These are phyloP conservation scores for Fragum sueziense DNA, from an alignment of 2,888 invertebrate species.

Conservation along the genomic window DNA sequence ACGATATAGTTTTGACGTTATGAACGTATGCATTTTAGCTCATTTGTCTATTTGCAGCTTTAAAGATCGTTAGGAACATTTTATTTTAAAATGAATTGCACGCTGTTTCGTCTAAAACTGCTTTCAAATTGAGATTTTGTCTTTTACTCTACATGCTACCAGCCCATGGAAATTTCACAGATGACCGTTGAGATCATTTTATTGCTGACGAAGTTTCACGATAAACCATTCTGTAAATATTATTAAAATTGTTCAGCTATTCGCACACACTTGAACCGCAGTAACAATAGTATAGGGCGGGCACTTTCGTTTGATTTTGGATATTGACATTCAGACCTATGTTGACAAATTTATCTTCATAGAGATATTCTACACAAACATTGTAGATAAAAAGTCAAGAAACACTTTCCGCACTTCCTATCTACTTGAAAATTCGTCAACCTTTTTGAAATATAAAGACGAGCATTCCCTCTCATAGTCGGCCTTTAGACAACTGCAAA, in stretches of 20 bases:
- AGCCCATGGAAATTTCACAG: not conserved
- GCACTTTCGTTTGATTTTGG: conserved; percentile 10
- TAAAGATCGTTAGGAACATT: too few species aligned
- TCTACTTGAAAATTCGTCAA: not conserved
- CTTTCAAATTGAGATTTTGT: too few species aligned
- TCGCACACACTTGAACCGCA: not conserved
- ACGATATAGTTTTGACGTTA: too few species aligned
- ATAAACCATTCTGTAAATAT: conserved; percentile 20
- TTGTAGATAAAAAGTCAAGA: not conserved
- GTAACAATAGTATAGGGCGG: conserved; percentile 1
- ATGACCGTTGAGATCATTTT: not conserved
- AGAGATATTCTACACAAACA: conserved; percentile 19
- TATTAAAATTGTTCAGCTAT: conserved; percentile 6
- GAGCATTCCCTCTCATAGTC: too few species aligned
- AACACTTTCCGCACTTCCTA: not conserved
- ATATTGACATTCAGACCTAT: conserved; percentile 10
- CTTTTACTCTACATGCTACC: too few species aligned
- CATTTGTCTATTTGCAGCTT: too few species aligned
- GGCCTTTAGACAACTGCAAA: too few species aligned
- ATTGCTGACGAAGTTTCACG: conserved; percentile 3
- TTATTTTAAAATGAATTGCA: too few species aligned
- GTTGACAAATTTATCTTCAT: conserved; percentile 22
- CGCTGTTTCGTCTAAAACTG: too few species aligned
- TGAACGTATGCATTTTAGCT: too few species aligned
- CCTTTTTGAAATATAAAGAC: too few species aligned